Conservation (phyloP, 2,888 invertebrate species). For the Odontomyia ornata region DNA sequence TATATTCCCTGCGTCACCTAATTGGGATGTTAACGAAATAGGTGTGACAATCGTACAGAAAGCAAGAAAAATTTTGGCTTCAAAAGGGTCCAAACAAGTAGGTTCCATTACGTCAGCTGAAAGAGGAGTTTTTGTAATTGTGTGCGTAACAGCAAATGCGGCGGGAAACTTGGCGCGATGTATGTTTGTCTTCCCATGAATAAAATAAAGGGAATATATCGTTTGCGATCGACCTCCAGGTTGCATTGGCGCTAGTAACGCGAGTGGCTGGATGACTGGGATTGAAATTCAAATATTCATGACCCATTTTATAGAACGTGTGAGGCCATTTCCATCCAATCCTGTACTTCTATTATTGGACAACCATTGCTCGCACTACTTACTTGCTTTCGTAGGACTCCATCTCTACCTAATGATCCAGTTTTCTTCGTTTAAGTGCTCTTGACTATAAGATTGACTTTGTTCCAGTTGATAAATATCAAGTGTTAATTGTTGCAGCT, state of each 20-base stretch:
- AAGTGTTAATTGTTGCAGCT: not conserved
- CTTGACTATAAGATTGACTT: not conserved
- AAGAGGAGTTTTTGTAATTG: constrained; percentile 51
- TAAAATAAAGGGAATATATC: constrained; percentile 40
- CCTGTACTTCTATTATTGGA: constrained; percentile 46
- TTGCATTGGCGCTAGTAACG: constrained; percentile 56
- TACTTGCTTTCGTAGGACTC: no score
- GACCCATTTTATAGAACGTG: constrained; percentile 54
- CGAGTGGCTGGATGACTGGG: constrained; percentile 56
- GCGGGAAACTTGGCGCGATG: constrained; percentile 56
- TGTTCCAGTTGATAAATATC: not conserved
- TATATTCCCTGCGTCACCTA: no score
- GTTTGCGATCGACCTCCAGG: constrained; percentile 55
- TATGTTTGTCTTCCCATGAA: constrained; percentile 57
- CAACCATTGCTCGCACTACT: constrained; percentile 39
- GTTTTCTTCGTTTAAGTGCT: not conserved
- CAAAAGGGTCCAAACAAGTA: constrained; percentile 46
- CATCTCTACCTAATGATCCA: no score
- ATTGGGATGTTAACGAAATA: not conserved
- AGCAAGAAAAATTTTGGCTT: constrained; percentile 47
- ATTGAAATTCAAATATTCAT: constrained; percentile 54
- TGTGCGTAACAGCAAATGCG: constrained; percentile 53
- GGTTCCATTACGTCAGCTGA: constrained; percentile 58
- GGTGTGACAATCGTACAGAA: not conserved
- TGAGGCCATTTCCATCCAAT: constrained; percentile 25